Percentiles rank a stretch among this genome's conserved stretches.
These are phyloP conservation scores for Eupithecia vulgata DNA, from an alignment of 2,888 invertebrate species.

Conservation along the genomic window DNA sequence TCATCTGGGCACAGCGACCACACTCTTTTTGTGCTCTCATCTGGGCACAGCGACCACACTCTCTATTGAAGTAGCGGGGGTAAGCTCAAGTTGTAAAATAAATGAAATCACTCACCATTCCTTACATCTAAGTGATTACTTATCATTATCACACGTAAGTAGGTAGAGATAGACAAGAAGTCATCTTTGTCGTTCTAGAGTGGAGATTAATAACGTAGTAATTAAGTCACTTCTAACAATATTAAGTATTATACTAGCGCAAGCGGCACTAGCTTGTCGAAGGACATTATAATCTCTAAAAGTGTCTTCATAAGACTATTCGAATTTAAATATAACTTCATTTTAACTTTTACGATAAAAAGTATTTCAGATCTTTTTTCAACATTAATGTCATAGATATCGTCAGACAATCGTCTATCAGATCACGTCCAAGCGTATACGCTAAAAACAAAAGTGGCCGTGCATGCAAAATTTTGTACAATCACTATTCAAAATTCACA, in stretches of 20 bases:
- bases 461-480: slow-evolving; percentile 65
- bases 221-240: slow-evolving; percentile 63
- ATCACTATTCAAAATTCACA: slow-evolving; percentile 65
- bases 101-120: slow-evolving; percentile 51
- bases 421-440: slow-evolving; percentile 69
- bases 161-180: slow-evolving; percentile 48
- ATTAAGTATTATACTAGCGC: slow-evolving; percentile 58
- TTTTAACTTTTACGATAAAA: slow-evolving; percentile 65
- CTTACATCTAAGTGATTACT: slow-evolving; percentile 53
- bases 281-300: slow-evolving; percentile 57
- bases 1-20: slow-evolving; percentile 22
- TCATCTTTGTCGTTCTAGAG: slow-evolving; percentile 69
- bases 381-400: slow-evolving; percentile 53
- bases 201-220: slow-evolving; percentile 51
- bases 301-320: slow-evolving; percentile 72
- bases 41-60: slow-evolving; percentile 27
- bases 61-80: slow-evolving; percentile 46
- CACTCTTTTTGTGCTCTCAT: slow-evolving; percentile 25
- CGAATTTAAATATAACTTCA: slow-evolving; percentile 60
- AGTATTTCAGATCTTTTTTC: slow-evolving; percentile 60
- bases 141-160: slow-evolving; percentile 49
- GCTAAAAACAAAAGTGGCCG: slow-evolving; percentile 63
- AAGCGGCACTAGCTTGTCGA: slow-evolving; percentile 60
- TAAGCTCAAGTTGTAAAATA: slow-evolving; percentile 60
- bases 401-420: slow-evolving; percentile 43